phyloP scores from a whole-genome alignment of 2,888 invertebrate species.

The Plebejus melissa region DNA sequence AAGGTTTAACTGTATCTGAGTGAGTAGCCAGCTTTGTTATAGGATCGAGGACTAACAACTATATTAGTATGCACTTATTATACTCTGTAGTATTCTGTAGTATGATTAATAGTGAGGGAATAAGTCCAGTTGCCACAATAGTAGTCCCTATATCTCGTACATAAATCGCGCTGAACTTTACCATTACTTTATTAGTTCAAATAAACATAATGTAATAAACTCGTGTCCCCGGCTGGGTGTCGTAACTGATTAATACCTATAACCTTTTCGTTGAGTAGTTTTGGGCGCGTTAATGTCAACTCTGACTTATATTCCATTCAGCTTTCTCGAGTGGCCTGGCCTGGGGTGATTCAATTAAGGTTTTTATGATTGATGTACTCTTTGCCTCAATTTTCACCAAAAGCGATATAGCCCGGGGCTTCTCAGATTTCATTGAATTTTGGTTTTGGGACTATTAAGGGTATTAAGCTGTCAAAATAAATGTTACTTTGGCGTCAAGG shows the following conservation, averaged over 20 bases:
- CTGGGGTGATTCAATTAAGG: not conserved
- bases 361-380: not conserved
- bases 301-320: conserved; percentile 10
- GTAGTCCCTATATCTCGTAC: not conserved
- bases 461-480: not conserved
- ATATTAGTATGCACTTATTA: too few species aligned
- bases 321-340: not conserved
- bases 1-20: too few species aligned
- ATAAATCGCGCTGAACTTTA: conserved; percentile 4
- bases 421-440: not conserved
- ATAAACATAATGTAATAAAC: conserved; percentile 13
- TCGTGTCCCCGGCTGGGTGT: not conserved
- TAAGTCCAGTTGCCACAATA: not conserved
- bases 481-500: not conserved
- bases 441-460: not conserved
- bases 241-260: conserved; percentile 22
- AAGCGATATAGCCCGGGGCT: not conserved
- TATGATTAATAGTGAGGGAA: not conserved
- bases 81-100: too few species aligned
- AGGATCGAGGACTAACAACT: too few species aligned
- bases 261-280: conserved; percentile 26
- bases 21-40: too few species aligned
- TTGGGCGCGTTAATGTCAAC: conserved; percentile 15
- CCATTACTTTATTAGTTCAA: conserved; percentile 9
- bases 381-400: not conserved